phyloP scores from a whole-genome alignment of 23 tunicate species.

The Styela plicata region DNA sequence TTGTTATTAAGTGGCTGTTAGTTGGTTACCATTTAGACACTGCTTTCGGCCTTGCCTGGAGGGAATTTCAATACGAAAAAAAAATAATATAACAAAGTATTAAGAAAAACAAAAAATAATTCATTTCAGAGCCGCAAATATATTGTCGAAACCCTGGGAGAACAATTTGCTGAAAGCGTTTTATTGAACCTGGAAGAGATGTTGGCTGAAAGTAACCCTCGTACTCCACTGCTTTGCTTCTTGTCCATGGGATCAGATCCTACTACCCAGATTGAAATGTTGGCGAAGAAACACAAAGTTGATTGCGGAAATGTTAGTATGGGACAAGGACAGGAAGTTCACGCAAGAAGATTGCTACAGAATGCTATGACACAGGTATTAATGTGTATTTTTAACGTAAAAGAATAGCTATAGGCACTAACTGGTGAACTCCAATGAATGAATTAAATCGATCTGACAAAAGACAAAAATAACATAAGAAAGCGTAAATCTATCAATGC shows the following conservation, averaged over 20 bases:
- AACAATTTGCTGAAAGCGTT: conserved; percentile 81
- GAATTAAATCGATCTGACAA: no score
- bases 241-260: conserved; percentile 97
- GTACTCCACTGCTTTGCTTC: conserved; percentile 89
- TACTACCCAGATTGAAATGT: conserved; percentile 75
- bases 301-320: conserved; percentile 86
- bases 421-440: no score
- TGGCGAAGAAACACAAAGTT: conserved; percentile 84
- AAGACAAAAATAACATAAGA: no score
- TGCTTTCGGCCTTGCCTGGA: no score
- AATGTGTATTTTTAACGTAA: no score
- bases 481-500: no score
- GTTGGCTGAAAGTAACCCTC: conserved; percentile 82
- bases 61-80: no score
- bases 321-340: conserved; percentile 99
- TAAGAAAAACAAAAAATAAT: neutral
- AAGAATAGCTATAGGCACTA: no score
- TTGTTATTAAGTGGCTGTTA: no score
- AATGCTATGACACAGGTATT: conserved; percentile 81
- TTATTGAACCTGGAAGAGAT: conserved; percentile 79
- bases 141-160: conserved; percentile 81
- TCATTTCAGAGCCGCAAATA: conserved; percentile 75
- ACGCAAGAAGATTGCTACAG: conserved; percentile 77
- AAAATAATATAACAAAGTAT: no score
- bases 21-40: no score